These are phyloP conservation scores for Tenthredo mesomela DNA, from an alignment of 2,888 invertebrate genomes.

Conservation along the genomic window DNA sequence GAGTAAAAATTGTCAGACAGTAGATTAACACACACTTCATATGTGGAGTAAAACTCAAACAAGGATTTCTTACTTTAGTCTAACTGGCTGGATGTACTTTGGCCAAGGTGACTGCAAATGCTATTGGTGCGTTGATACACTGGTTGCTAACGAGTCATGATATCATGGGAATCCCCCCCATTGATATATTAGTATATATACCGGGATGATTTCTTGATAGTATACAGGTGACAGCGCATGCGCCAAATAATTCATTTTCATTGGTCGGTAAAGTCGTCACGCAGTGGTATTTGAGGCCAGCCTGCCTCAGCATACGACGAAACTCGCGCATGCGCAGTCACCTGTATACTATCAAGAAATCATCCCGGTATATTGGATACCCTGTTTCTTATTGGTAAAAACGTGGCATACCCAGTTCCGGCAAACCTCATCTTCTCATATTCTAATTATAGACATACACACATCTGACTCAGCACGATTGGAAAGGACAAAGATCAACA, in stretches of 20 bases:
- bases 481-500: not conserved
- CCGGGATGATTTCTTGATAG: too few species aligned
- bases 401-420: not conserved
- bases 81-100: not conserved
- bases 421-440: not conserved
- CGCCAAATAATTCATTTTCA: too few species aligned
- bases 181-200: too few species aligned
- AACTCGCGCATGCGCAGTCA: too few species aligned
- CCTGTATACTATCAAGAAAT: too few species aligned
- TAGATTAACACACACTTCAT: not conserved
- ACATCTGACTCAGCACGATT: too few species aligned
- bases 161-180: not conserved
- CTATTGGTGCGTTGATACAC: not conserved
- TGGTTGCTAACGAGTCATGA: not conserved
- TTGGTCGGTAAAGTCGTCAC: too few species aligned
- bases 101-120: not conserved
- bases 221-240: too few species aligned
- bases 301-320: too few species aligned
- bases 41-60: not conserved
- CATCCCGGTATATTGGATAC: not conserved
- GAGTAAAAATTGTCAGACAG: not conserved
- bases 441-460: not conserved
- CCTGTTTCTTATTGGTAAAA: not conserved
- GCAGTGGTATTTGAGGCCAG: too few species aligned
- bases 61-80: not conserved